Evolutionary conservation across 37 sponge, comb jelly and placozoan species (phyloP).

Genomic region (Haliclona indistincta): DNA sequence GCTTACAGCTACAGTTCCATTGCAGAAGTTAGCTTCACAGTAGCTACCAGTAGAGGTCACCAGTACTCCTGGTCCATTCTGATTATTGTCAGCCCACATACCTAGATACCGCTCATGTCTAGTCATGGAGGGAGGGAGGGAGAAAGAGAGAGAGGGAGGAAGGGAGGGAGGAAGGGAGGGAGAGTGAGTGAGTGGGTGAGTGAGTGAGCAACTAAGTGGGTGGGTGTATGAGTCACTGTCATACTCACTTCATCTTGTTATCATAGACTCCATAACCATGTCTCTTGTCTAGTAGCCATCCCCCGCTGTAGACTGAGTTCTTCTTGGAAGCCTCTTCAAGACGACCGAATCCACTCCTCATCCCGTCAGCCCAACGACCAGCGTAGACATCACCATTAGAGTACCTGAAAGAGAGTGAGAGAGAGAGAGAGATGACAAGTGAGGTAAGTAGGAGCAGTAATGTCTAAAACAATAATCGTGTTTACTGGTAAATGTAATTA

Average conservation of each 20-base stretch:
- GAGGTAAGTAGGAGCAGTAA: not conserved
- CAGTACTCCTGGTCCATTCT: constrained; percentile 63
- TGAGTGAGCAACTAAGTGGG: not conserved
- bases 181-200: not conserved
- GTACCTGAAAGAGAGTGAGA: constrained; percentile 51
- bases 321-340: constrained; percentile 54
- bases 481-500: no score
- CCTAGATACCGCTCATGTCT: constrained; percentile 80
- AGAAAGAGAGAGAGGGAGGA: not conserved
- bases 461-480: not conserved
- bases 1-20: constrained; percentile 62
- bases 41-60: constrained; percentile 73
- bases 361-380: constrained; percentile 60
- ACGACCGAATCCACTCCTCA: constrained; percentile 64
- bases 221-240: no score
- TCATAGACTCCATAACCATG: constrained; percentile 81
- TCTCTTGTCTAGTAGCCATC: constrained; percentile 64
- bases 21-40: constrained; percentile 58
- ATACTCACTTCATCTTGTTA: constrained; percentile 64
- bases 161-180: constrained; percentile 12
- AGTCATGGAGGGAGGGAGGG: not conserved
- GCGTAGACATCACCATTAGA: constrained; percentile 69
- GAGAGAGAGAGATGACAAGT: not conserved
- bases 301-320: constrained; percentile 66
- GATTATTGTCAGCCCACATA: constrained; percentile 63